Base-by-base conservation (phyloP, 2,888 invertebrate genomes). In the Volucella inanis region DNA sequence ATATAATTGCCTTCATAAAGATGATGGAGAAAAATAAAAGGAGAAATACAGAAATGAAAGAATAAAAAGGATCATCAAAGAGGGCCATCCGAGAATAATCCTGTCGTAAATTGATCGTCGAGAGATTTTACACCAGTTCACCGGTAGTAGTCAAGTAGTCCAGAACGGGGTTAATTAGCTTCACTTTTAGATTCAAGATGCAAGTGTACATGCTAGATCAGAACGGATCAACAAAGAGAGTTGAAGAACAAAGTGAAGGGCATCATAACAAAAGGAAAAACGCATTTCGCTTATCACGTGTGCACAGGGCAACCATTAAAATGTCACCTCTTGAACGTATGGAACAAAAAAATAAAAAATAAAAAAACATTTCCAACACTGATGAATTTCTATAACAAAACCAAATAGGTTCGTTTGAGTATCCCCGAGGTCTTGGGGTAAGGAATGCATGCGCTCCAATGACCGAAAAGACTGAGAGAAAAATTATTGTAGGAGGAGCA, bases 71-170 rank as follows among this genome's bases (percentile, higher is more conserved):
- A 77, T 77, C 68, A 77, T 57, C 65, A 57, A 12, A n/a, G 50
- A 22, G 39, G 47, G 57, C 11, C n/a, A 10, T 61, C 52, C 12
- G 57, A 43, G 31, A 65, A 10, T 75, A 81, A 85, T 85, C 76
- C 81, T 76, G 76, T 77, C 76, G 62, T 85, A 81, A 81, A 85
- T n/a, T 50, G 75, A 84, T 84, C 85, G 41, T 14, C 31, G 31
- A 31, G 31, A 68, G 55, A 75, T 61, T 65, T 71, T 76, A 67
- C 68, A 74, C 59, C 74, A 50, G 47, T 50, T 31, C 47, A 54
- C 45, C 67, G 64, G 61, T 57, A 76, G n/a, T n/a, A n/a, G n/a
- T n/a, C n/a, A 41, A 41, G 31, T 31, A 31, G 31, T 6, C 31
- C 31, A 38, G 55, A 10, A 22, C 52, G 75, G 22, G 72, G 72